Percentiles rank a stretch among this genome's conserved stretches.
Evolutionary conservation across 2,797 vertebrate species (phyloP).

Genomic region (Picus viridis): DNA sequence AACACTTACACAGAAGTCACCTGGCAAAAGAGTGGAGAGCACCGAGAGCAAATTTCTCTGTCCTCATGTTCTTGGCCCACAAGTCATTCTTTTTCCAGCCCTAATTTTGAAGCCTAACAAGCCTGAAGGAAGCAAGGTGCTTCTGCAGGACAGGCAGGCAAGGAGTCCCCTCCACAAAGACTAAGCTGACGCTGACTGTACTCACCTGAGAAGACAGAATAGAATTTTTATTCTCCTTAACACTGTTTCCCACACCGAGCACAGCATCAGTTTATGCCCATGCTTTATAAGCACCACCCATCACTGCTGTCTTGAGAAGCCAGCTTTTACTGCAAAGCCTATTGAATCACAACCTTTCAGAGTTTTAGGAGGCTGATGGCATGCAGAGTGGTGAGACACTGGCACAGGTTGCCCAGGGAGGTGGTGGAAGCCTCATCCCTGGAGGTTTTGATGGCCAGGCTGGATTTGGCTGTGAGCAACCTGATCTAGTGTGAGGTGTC

Average conservation of each 20-base stretch:
- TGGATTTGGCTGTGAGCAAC: no score
- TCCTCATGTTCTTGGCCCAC: neutral
- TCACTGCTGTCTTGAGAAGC: neutral
- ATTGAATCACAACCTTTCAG: neutral
- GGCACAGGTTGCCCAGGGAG: no score
- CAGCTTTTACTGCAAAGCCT: neutral
- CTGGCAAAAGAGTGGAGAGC: neutral
- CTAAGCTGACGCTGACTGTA: neutral
- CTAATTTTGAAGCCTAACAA: neutral
- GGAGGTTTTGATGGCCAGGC: no score
- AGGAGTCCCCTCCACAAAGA: neutral
- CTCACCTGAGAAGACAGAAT: fast-evolving
- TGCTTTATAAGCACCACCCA: neutral
- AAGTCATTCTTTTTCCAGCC: neutral
- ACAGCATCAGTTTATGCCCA: fast-evolving
- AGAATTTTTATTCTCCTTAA: neutral
- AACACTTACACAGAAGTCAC: neutral
- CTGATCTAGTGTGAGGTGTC: no score
- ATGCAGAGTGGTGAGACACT: no score
- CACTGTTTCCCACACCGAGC: neutral
- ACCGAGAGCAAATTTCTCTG: neutral
- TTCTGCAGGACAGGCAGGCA: neutral
- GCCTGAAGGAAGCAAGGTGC: neutral
- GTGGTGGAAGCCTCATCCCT: no score
- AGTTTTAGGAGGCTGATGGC: neutral